Conservation (phyloP, 2,888 invertebrate species). For the Brachyptera risi region DNA sequence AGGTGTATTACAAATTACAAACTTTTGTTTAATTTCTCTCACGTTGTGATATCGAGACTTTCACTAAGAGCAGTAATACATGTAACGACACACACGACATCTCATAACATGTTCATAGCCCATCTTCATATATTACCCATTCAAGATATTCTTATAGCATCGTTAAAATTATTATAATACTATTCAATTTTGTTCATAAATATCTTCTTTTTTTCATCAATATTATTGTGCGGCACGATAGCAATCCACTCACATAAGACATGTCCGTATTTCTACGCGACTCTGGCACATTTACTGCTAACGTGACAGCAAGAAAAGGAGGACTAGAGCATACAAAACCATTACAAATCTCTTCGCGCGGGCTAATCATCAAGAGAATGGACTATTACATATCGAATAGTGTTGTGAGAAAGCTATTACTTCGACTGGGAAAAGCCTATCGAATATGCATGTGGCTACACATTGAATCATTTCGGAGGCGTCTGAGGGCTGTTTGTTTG, state of each 20-base stretch:
- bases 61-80: too few species aligned
- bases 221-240: background rate
- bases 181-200: background rate
- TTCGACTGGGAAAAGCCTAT: background rate
- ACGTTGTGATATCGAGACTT: too few species aligned
- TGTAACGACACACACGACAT: too few species aligned
- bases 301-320: too few species aligned
- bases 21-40: too few species aligned
- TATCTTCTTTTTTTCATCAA: background rate
- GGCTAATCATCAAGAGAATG: slow-evolving; percentile 4
- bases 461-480: background rate
- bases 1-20: too few species aligned
- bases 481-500: background rate
- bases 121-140: too few species aligned
- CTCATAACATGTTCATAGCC: too few species aligned
- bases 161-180: background rate
- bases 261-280: too few species aligned
- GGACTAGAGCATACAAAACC: background rate
- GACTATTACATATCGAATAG: background rate
- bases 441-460: background rate
- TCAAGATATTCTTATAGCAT: background rate
- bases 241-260: background rate
- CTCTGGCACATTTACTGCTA: too few species aligned
- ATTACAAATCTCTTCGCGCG: background rate
- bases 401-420: background rate